A percentile compares a stretch with the other conserved stretches of the same genome.
Conservation (phyloP, 2,888 invertebrate genomes). For the Platypus cylindrus region DNA sequence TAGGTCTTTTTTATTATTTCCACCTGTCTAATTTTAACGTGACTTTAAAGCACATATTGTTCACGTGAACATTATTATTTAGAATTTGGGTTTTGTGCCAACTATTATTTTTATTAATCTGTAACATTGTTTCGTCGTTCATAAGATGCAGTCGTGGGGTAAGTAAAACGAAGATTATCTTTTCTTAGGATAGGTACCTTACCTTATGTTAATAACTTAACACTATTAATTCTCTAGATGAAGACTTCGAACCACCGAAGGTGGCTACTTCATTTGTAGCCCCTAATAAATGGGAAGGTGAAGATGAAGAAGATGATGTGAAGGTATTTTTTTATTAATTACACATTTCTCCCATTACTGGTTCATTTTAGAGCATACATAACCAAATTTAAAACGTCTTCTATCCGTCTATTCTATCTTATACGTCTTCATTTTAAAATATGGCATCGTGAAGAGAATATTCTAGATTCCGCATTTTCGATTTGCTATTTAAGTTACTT, state of each 20-base stretch:
- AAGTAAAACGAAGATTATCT: slow-evolving; percentile 19
- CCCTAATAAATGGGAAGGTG: slow-evolving; percentile 74
- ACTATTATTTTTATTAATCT: slow-evolving; percentile 8
- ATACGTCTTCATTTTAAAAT: neutral
- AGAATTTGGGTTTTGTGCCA: slow-evolving; percentile 13
- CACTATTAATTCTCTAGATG: too few relatives aligned
- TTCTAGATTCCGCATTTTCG: too few relatives aligned
- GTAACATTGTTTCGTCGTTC: neutral
- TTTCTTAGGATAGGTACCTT: too few relatives aligned
- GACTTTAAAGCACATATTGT: slow-evolving; percentile 14
- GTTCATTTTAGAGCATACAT: too few relatives aligned
- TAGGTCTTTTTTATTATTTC: slow-evolving; percentile 6
- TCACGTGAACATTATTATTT: slow-evolving; percentile 14
- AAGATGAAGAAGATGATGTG: slow-evolving; percentile 76
- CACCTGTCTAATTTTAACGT: slow-evolving; percentile 9
- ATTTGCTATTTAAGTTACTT: too few relatives aligned
- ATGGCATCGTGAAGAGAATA: neutral
- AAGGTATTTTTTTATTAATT: too few relatives aligned
- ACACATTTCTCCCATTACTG: slow-evolving; percentile 3
- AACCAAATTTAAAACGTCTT: too few relatives aligned
- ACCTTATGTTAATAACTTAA: too few relatives aligned
- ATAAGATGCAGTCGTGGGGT: slow-evolving; percentile 36
- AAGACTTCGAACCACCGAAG: slow-evolving; percentile 56
- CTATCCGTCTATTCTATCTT: neutral
- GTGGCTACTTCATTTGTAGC: slow-evolving; percentile 43